A percentile compares a stretch with the other conserved stretches of the same genome.
Evolutionary conservation across 2,113 vertebrate species (phyloP).

Genomic region (Hippolais icterina): DNA sequence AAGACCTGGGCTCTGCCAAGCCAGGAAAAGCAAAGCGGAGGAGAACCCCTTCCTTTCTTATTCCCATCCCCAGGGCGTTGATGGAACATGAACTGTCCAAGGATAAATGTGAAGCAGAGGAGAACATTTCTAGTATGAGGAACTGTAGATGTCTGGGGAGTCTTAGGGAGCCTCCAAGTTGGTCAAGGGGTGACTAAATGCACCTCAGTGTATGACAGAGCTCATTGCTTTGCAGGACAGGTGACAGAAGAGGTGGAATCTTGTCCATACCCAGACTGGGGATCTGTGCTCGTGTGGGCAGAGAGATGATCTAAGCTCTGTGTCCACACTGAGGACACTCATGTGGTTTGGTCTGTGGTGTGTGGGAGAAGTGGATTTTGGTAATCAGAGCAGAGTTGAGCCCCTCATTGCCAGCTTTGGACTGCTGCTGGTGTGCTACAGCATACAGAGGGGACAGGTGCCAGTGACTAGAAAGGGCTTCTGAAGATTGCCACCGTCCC

Average conservation of each 20-base stretch:
- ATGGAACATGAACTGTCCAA: background rate
- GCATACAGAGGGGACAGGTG: fast-evolving
- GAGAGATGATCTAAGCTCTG: background rate
- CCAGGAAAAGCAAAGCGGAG: background rate
- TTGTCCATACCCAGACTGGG: background rate
- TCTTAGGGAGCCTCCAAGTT: background rate
- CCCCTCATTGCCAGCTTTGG: background rate
- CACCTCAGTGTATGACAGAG: background rate
- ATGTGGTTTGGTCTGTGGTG: background rate
- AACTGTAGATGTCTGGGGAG: background rate
- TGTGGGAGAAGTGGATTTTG: background rate
- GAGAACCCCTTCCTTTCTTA: background rate
- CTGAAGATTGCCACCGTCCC: background rate
- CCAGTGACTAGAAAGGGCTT: background rate
- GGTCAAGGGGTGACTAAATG: background rate
- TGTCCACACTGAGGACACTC: background rate
- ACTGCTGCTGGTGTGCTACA: background rate
- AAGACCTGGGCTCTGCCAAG: background rate
- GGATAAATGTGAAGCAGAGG: background rate
- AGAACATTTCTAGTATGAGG: background rate
- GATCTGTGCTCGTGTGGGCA: fast-evolving
- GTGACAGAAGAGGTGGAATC: background rate
- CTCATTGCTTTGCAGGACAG: background rate
- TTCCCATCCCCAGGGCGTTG: background rate
- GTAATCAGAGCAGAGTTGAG: background rate